phyloP scores from a whole-genome alignment of 2,113 vertebrate species.

The Prolemur simus region DNA sequence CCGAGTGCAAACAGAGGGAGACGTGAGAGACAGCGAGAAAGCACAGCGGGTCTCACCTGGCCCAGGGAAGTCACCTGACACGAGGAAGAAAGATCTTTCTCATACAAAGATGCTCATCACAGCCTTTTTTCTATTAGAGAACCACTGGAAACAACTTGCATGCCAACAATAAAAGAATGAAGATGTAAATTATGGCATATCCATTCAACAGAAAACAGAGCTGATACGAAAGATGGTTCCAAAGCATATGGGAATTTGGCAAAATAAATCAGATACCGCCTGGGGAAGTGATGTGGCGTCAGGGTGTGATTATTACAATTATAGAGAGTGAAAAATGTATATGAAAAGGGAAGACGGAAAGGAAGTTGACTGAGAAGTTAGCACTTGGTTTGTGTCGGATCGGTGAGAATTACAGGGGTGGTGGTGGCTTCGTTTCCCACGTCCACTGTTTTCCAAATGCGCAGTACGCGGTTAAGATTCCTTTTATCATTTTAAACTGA shows the following conservation, averaged over 20 bases:
- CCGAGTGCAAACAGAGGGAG: not conserved
- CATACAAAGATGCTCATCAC: not conserved
- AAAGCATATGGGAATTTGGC: not conserved
- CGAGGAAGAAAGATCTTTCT: not conserved
- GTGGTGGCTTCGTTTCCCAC: accelerated
- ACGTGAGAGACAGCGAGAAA: not conserved
- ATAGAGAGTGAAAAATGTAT: not conserved
- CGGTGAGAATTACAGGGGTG: accelerated
- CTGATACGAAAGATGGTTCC: not conserved
- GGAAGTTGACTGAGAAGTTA: not conserved
- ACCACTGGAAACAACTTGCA: slow-evolving; percentile 33
- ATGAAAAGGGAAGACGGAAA: not conserved
- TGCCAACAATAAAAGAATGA: not conserved
- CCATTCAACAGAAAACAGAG: not conserved
- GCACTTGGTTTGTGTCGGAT: accelerated
- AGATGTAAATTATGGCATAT: not conserved
- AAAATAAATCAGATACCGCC: too few species aligned
- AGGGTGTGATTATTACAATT: not conserved
- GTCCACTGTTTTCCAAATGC: not conserved
- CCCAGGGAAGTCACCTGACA: not conserved
- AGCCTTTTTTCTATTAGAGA: not conserved
- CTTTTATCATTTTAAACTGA: not conserved
- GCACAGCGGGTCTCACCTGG: not conserved
- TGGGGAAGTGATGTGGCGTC: not conserved
- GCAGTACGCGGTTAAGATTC: not conserved